These are phyloP conservation scores for Silurus aristotelis DNA, from an alignment of 2,797 vertebrate genomes.

Conservation along the genomic window DNA sequence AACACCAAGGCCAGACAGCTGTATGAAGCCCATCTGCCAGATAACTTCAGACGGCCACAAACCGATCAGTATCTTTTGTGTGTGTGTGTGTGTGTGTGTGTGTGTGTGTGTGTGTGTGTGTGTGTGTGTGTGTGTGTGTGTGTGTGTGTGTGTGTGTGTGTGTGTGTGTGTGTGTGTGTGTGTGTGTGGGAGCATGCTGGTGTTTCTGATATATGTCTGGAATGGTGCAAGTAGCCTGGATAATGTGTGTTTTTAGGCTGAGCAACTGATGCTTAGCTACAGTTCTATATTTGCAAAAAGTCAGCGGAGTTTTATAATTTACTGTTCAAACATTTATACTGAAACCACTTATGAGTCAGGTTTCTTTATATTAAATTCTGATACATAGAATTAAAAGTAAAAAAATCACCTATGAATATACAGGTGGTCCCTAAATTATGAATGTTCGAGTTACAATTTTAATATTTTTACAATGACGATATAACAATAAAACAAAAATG, in stretches of 20 bases:
- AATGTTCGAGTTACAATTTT: no score
- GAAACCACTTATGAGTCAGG: background rate
- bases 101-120: background rate
- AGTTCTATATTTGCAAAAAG: background rate
- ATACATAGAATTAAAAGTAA: no score
- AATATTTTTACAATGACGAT: no score
- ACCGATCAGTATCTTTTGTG: slow-evolving; percentile 96
- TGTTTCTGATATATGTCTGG: background rate
- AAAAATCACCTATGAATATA: no score
- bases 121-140: background rate
- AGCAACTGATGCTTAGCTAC: background rate
- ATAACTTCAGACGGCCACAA: slow-evolving; percentile 93
- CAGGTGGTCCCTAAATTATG: no score
- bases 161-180: background rate
- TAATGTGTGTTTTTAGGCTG: background rate
- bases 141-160: background rate
- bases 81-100: no score
- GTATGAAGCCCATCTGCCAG: slow-evolving; percentile 96
- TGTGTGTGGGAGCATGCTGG: background rate
- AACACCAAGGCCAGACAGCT: slow-evolving; percentile 88
- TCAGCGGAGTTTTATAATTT: background rate
- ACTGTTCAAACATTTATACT: background rate
- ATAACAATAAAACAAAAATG: no score
- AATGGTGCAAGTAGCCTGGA: background rate
- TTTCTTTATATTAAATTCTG: no score